Evolutionary conservation across 2,797 vertebrate genomes (phyloP), one percentile per base, ranked within the genome.

Genomic region (Phoxinus dragarum): DNA sequence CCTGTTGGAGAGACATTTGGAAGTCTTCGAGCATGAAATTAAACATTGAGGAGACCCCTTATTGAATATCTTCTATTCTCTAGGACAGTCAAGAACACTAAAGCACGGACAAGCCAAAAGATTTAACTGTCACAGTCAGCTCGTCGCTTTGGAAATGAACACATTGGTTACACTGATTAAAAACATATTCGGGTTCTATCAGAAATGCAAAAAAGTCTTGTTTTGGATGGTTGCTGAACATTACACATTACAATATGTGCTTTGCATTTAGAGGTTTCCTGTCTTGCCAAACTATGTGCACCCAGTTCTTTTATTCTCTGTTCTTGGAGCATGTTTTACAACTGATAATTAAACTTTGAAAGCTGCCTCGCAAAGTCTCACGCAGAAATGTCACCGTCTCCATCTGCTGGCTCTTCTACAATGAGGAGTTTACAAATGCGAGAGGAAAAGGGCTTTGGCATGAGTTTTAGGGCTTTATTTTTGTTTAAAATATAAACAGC

Each of bases 1-100:
- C 86, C 92, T 89, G 91, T 92, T 93, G 91, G 91, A 93, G 93
- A 93, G 92, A 93, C 94, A 94, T 93, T 93, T 92, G 92, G 89
- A 92, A 91, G 92, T 93, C 91, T 88, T 94, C 93, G 93, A 95
- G 91, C 95, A 96, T 95, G 95, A 96, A 95, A 96, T 96, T 95
- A 95, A 94, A 94, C 94, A 95, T 95, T 93, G 93, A 91, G 91
- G 90, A 93, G 90, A 93, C 92, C 93, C 93, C 92, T 94, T 93
- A 94, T 90, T 90, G 90, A 94, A 94, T 94, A 93, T 94, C 93
- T 93, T 86, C 90, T 91, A 89, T 93, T 93, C 89, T 91, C 85
- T 88, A 82, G 87, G 88, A 92, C 89, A 90, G 78, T 84, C 89
- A 73, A 89, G 86, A 86, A 84, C 82, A 84, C 54, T 49, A 27